phyloP scores from a whole-genome alignment of 2,113 vertebrate species.

The Zapornia atra region DNA sequence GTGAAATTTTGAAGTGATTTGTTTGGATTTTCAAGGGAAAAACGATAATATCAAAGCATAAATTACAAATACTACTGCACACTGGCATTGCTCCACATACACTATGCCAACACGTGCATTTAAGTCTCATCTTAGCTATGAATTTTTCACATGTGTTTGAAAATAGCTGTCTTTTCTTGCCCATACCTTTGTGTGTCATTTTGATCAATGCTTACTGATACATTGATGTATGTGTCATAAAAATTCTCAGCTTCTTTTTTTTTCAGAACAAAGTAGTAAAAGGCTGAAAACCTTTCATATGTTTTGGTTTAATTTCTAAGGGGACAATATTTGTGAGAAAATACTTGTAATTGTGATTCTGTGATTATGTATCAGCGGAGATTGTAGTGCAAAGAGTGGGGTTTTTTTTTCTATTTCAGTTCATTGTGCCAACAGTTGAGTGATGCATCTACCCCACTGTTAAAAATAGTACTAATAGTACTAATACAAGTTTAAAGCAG shows the following conservation, averaged over 20 bases:
- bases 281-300: not conserved
- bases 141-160: not conserved
- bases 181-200: not conserved
- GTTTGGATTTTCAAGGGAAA: not conserved
- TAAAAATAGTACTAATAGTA: not conserved
- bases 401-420: not conserved
- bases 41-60: not conserved
- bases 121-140: not conserved
- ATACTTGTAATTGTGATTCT: not conserved
- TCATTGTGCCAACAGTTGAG: not conserved
- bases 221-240: accelerated
- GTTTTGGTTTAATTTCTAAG: not conserved
- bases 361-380: not conserved
- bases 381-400: not conserved
- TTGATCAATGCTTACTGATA: not conserved
- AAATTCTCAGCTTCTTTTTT: not conserved
- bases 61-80: not conserved
- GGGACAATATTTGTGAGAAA: slow-evolving; percentile 2
- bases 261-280: not conserved
- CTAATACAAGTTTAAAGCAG: not conserved
- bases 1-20: not conserved
- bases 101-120: not conserved
- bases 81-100: not conserved
- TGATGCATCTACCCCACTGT: not conserved
- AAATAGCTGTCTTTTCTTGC: not conserved